Evolutionary conservation across 2,888 invertebrate species (phyloP), one percentile per base, ranked within the genome.

Genomic region (Stenodema calcarata): DNA sequence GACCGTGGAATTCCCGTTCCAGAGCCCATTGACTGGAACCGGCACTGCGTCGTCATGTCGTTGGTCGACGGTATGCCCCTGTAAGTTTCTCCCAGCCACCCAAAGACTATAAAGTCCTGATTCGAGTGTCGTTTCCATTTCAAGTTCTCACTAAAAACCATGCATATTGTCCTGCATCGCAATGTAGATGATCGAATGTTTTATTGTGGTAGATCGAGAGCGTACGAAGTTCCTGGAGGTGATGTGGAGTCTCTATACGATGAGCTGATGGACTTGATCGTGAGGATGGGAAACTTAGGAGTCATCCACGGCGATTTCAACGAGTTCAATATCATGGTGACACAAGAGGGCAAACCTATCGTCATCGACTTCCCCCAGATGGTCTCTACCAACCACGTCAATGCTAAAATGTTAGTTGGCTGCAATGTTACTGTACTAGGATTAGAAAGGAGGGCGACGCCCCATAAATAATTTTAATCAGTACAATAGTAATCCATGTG

Each of bases 221-320:
- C 95, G 7, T 92, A 92, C 89, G 93, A 94, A 90, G 92, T 95
- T 0, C 84, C 87, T 28, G 94, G 97, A 90, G 93, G 95, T 0
- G 94, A 97, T 90, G 93, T 95, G 0, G 96, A 95, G 89, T 92
- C 92, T 0, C 92, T 99, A 0, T 99, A 98, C 91, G 97, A 98
- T 90, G 96, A 98, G 90, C 93, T 99, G 87, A 99, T 99, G 99
- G 94, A 96, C 90, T 92, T 99, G 41, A 96, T 99, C 79, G 95
- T 99, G 0, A 94, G 94, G 62, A 93, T 99, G 83, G 99, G 96
- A 30, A 96, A 97, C 92, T 95, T 96, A 90, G 99, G 99, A 0
- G 97, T 99, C 1, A 99, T 99, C 89, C 99, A 99, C 91, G 97
- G 99, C 0, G 99, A 99, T 92, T 99, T 99, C 91, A 99, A 99